Conservation (phyloP, 2,888 invertebrate species). For the Alviniconcha strummeri region DNA sequence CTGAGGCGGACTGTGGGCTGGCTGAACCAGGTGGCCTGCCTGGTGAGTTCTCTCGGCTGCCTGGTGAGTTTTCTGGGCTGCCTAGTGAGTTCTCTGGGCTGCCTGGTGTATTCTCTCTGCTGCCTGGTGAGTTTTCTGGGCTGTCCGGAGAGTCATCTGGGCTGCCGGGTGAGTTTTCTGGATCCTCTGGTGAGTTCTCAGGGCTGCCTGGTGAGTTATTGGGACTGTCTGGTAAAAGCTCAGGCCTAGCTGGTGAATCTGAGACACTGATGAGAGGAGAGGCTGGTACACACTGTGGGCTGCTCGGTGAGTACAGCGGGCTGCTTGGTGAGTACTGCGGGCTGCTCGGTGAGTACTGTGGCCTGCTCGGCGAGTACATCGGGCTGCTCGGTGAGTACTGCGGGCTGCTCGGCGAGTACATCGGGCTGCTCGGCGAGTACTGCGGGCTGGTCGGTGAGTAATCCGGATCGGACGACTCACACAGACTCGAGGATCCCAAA, state of each 20-base stretch:
- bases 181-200: slow-evolving; percentile 64
- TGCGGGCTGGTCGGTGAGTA: slow-evolving; percentile 75
- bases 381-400: slow-evolving; percentile 77
- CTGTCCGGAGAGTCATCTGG: slow-evolving; percentile 77
- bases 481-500: no score
- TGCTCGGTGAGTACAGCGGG: slow-evolving; percentile 68
- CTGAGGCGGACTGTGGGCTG: neutral
- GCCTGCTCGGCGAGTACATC: slow-evolving; percentile 76
- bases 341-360: slow-evolving; percentile 77
- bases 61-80: neutral
- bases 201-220: slow-evolving; percentile 62
- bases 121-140: neutral
- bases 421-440: slow-evolving; percentile 77
- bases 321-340: slow-evolving; percentile 76
- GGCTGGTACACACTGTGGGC: slow-evolving; percentile 80
- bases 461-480: slow-evolving; percentile 54
- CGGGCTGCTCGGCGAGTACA: slow-evolving; percentile 77
- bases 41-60: neutral
- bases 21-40: neutral
- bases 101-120: neutral
- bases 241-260: slow-evolving; percentile 49
- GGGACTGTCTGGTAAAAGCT: slow-evolving; percentile 44
- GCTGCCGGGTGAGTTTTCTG: slow-evolving; percentile 69
- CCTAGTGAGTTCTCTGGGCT: neutral
- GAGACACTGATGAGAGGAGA: slow-evolving; percentile 56